A percentile compares a stretch with the other conserved stretches of the same genome.
Conservation (phyloP, 2,797 vertebrate genomes). For the Hafferia zeledoni region DNA sequence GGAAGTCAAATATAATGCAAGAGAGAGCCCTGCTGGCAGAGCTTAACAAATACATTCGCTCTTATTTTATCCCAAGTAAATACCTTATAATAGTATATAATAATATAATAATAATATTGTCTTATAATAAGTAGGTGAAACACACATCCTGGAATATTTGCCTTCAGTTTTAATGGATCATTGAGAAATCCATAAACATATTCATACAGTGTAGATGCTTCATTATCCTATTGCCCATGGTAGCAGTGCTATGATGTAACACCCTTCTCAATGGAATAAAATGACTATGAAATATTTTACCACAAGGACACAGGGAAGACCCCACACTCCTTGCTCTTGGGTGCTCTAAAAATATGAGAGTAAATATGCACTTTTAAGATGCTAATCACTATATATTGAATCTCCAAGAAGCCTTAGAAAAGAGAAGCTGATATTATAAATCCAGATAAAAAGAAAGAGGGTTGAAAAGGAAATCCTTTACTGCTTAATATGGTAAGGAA, state of each 20-base stretch:
- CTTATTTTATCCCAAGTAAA: background rate
- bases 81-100: background rate
- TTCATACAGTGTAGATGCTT: background rate
- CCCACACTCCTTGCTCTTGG: background rate
- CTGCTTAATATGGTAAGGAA: background rate
- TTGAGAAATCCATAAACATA: background rate
- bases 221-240: background rate
- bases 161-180: background rate
- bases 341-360: background rate
- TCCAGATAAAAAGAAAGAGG: background rate
- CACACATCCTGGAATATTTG: background rate
- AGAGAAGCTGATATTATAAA: background rate
- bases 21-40: slow-evolving; percentile 75
- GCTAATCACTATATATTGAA: background rate
- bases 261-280: background rate
- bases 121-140: slow-evolving; percentile 1
- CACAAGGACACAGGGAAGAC: background rate
- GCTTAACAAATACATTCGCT: slow-evolving; percentile 45
- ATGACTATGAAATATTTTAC: background rate
- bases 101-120: no score
- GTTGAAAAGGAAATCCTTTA: background rate
- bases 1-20: slow-evolving; percentile 67
- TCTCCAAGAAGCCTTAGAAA: background rate
- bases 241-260: background rate
- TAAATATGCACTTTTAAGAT: background rate